phyloP scores from a whole-genome alignment of 2,113 vertebrate species.

The Oxyruncus cristatus region DNA sequence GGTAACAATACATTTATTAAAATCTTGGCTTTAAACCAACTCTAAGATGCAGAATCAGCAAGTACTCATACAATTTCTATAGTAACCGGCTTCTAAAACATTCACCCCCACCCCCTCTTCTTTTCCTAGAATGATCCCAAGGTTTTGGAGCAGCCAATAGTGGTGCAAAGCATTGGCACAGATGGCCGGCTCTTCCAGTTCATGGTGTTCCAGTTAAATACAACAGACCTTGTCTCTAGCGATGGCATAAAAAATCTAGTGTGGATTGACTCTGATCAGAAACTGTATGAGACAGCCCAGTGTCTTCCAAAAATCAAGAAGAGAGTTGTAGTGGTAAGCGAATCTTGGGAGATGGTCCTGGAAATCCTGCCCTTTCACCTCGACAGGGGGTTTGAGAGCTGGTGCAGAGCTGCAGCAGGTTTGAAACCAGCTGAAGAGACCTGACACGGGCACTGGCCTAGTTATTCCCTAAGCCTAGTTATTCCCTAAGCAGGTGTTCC shows the following conservation, averaged over 20 bases:
- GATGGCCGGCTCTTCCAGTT: slow-evolving; percentile 87
- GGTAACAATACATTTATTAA: slow-evolving; percentile 61
- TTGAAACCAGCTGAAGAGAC: not conserved
- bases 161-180: slow-evolving; percentile 83
- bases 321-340: slow-evolving; percentile 82
- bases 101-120: not conserved
- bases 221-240: slow-evolving; percentile 77
- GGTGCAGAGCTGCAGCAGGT: not conserved
- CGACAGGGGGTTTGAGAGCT: not conserved
- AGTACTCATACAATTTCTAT: not conserved
- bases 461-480: not conserved
- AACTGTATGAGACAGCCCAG: slow-evolving; percentile 81
- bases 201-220: slow-evolving; percentile 89
- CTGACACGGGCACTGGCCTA: not conserved
- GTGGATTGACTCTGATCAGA: slow-evolving; percentile 83
- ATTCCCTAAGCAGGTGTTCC: not conserved
- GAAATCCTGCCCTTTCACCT: not conserved
- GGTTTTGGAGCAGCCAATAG: slow-evolving; percentile 80
- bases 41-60: slow-evolving; percentile 52
- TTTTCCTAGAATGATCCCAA: slow-evolving; percentile 71
- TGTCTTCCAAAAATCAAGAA: slow-evolving; percentile 80
- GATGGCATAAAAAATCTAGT: slow-evolving; percentile 84
- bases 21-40: slow-evolving; percentile 28
- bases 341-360: not conserved
- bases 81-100: not conserved